phyloP scores from a whole-genome alignment of 2,113 vertebrate genomes.

The Callospermophilus lateralis region DNA sequence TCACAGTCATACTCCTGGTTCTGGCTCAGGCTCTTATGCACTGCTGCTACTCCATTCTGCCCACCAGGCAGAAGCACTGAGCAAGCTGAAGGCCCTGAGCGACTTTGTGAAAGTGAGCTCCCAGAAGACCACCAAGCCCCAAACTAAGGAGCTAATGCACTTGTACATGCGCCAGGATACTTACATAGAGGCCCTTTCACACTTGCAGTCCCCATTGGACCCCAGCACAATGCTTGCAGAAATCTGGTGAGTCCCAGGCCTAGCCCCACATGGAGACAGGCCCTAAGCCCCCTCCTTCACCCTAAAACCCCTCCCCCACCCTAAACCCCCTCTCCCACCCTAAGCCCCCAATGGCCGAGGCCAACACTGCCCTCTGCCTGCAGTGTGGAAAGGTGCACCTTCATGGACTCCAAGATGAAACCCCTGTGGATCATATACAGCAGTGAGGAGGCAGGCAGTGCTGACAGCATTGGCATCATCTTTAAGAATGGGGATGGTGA shows the following conservation, averaged over 20 bases:
- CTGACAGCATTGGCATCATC: constrained; percentile 93
- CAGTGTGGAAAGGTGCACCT: constrained; percentile 97
- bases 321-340: too few relatives aligned
- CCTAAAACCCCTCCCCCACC: too few relatives aligned
- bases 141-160: constrained; percentile 95
- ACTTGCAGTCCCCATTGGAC: constrained; percentile 95
- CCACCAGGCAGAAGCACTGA: constrained; percentile 94
- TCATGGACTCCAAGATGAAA: constrained; percentile 99
- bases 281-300: not conserved
- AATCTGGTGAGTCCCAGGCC: constrained; percentile 90
- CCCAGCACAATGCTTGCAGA: constrained; percentile 94
- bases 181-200: constrained; percentile 95
- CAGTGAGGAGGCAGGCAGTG: constrained; percentile 87
- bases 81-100: constrained; percentile 96
- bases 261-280: not conserved
- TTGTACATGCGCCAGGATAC: constrained; percentile 96
- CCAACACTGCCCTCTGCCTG: not conserved
- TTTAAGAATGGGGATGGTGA: constrained; percentile 99
- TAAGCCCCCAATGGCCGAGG: not conserved
- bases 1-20: rapidly evolving
- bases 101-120: constrained; percentile 96
- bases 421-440: constrained; percentile 97
- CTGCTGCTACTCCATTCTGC: not conserved
- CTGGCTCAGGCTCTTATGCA: not conserved
- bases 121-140: constrained; percentile 92